phyloP scores from a whole-genome alignment of 2,113 vertebrate species.

The Taurulus bubalis region DNA sequence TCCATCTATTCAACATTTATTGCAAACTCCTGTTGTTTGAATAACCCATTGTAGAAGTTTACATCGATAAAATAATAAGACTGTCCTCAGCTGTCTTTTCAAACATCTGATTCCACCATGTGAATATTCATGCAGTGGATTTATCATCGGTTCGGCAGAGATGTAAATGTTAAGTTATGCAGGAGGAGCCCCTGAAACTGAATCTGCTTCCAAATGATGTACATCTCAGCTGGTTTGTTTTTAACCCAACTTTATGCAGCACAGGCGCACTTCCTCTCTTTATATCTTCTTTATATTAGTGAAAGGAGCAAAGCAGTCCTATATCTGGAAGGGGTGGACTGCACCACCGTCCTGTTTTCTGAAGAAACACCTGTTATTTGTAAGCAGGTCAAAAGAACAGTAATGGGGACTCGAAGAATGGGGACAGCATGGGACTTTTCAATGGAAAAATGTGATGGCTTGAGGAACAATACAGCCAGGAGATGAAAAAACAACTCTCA shows the following conservation, averaged over 20 bases:
- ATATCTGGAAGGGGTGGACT: not conserved
- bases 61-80: not conserved
- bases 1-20: not conserved
- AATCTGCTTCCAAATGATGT: constrained; percentile 37
- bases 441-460: constrained; percentile 27
- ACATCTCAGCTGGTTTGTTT: constrained; percentile 27
- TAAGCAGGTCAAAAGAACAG: constrained; percentile 27
- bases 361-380: constrained; percentile 24
- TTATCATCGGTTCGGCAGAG: constrained; percentile 40
- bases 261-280: not conserved
- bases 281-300: constrained; percentile 29
- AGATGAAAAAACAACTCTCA: not conserved
- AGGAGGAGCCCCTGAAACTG: constrained; percentile 13
- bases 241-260: constrained; percentile 38
- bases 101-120: constrained; percentile 3
- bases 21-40: not conserved
- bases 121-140: constrained; percentile 34
- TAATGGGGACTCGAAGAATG: constrained; percentile 23
- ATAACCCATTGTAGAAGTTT: not conserved
- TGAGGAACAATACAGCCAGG: constrained; percentile 20
- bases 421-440: constrained; percentile 6
- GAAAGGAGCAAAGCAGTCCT: constrained; percentile 9
- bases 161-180: constrained; percentile 65
- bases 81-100: not conserved
- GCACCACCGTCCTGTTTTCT: not conserved